Percentiles rank a stretch among this genome's conserved stretches.
Conservation (phyloP, 1,140 invertebrate genomes). For the Aphidius ervi region DNA sequence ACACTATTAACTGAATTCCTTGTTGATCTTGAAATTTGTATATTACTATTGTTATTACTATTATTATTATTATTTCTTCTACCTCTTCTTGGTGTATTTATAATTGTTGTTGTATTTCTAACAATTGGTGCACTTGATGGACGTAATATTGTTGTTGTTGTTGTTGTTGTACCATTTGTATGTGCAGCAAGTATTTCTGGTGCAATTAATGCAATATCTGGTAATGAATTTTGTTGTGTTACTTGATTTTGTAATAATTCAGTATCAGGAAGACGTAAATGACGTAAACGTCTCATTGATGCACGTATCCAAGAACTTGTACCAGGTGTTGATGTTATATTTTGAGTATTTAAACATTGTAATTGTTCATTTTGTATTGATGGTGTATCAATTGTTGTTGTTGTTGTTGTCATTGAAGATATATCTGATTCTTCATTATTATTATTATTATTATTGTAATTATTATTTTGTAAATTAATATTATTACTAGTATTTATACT, state of each 20-base stretch:
- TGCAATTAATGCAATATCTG: conserved; percentile 48
- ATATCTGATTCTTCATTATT: neutral
- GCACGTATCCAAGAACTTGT: conserved; percentile 46
- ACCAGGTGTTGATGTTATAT: conserved; percentile 10
- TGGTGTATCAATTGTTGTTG: conserved; percentile 8
- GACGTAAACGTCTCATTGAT: conserved; percentile 47
- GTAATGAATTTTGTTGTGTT: conserved; percentile 41
- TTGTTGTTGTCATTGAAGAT: conserved; percentile 12
- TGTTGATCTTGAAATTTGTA: conserved; percentile 1
- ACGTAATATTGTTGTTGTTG: conserved; percentile 31
- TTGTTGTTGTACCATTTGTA: conserved; percentile 38
- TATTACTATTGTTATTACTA: conserved; percentile 9
- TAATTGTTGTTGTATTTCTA: conserved; percentile 18
- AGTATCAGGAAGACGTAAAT: conserved; percentile 42
- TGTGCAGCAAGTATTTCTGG: conserved; percentile 49
- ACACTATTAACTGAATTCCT: conserved; percentile 7
- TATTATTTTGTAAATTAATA: neutral
- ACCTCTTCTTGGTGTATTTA: conserved; percentile 22
- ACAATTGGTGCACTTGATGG: conserved; percentile 43
- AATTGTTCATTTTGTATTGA: conserved; percentile 7
- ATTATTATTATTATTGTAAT: neutral
- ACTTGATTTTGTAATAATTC: neutral
- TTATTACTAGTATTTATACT: neutral
- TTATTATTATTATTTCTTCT: conserved; percentile 9
- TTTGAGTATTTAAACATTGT: conserved; percentile 1